Evolutionary conservation across 2,888 invertebrate species (phyloP).

Genomic region (Clostera curtula): DNA sequence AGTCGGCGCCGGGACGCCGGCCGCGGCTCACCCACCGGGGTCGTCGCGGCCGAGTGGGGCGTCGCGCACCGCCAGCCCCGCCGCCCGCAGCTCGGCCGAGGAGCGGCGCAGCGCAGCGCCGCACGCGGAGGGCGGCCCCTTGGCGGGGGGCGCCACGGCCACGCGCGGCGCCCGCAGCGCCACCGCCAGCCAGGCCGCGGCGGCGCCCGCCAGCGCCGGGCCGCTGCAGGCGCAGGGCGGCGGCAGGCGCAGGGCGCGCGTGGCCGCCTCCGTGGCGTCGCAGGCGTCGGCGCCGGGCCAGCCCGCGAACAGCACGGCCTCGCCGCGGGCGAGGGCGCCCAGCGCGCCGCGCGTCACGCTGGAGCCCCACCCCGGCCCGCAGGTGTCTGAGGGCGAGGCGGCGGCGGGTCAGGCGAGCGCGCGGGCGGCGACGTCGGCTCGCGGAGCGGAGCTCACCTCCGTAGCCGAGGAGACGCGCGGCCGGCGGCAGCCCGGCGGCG

Average conservation of each 20-base stretch:
- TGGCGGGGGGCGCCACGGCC: slow-evolving; percentile 25
- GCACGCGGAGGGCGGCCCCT: slow-evolving; percentile 27
- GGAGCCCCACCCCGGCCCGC: slow-evolving; percentile 33
- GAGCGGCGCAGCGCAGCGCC: slow-evolving; percentile 24
- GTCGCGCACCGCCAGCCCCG: slow-evolving; percentile 28
- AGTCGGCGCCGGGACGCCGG: slow-evolving; percentile 11
- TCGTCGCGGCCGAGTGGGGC: slow-evolving; percentile 12
- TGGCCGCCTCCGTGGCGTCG: slow-evolving; percentile 30
- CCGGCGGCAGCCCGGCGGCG: slow-evolving; percentile 9
- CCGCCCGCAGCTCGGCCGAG: slow-evolving; percentile 26
- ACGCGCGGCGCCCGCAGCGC: slow-evolving; percentile 39
- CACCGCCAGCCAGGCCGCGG: slow-evolving; percentile 28
- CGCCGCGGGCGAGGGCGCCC: slow-evolving; percentile 30
- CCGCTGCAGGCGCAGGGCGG: slow-evolving; percentile 23
- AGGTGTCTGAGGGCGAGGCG: slow-evolving; percentile 37
- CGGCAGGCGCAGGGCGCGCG: slow-evolving; percentile 23
- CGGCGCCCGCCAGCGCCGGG: slow-evolving; percentile 27
- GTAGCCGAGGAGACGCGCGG: slow-evolving; percentile 23
- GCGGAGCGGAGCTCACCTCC: slow-evolving; percentile 23
- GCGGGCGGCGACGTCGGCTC: neutral
- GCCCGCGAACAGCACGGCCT: slow-evolving; percentile 26
- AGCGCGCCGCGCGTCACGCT: slow-evolving; percentile 33
- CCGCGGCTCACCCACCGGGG: slow-evolving; percentile 29
- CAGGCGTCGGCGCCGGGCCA: slow-evolving; percentile 32
- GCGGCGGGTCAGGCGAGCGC: neutral